phyloP scores from a whole-genome alignment of 1,140 invertebrate genomes.

The Lordiphosa clarofinis region DNA sequence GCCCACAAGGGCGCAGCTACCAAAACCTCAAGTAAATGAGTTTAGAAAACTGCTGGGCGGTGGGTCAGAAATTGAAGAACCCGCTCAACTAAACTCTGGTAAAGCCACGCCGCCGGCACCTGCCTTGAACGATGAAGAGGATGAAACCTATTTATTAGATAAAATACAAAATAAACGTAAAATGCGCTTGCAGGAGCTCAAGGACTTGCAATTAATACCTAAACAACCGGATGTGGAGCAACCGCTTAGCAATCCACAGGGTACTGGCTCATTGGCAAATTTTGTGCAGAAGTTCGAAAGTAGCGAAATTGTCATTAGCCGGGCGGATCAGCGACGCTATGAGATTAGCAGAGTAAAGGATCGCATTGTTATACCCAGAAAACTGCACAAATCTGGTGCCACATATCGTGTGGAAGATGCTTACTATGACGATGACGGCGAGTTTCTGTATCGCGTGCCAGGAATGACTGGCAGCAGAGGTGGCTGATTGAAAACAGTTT shows the following conservation, averaged over 20 bases:
- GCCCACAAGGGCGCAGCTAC: slow-evolving; percentile 38
- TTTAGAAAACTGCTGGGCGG: slow-evolving; percentile 80
- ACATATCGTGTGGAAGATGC: slow-evolving; percentile 87
- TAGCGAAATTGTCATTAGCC: slow-evolving; percentile 79
- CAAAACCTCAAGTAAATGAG: slow-evolving; percentile 69
- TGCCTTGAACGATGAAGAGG: slow-evolving; percentile 25
- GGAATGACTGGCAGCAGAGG: slow-evolving; percentile 80
- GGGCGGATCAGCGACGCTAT: slow-evolving; percentile 54
- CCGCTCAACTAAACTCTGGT: slow-evolving; percentile 7
- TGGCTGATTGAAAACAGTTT: no score
- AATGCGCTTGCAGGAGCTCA: slow-evolving; percentile 65
- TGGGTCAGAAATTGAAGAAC: slow-evolving; percentile 1
- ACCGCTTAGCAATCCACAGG: slow-evolving; percentile 41
- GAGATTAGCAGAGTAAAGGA: slow-evolving; percentile 77
- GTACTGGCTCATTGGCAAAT: slow-evolving; percentile 50
- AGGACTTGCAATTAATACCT: slow-evolving; percentile 23
- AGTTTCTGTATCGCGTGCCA: slow-evolving; percentile 87
- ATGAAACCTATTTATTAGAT: slow-evolving; percentile 72
- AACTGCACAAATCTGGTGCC: slow-evolving; percentile 82
- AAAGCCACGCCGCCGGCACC: not conserved
- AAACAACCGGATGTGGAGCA: slow-evolving; percentile 3
- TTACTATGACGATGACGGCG: slow-evolving; percentile 88
- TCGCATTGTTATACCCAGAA: slow-evolving; percentile 84
- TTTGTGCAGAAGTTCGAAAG: slow-evolving; percentile 49
- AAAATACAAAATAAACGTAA: slow-evolving; percentile 57